Evolutionary conservation across 1,140 invertebrate genomes (phyloP).

Genomic region (Orius laevigatus): DNA sequence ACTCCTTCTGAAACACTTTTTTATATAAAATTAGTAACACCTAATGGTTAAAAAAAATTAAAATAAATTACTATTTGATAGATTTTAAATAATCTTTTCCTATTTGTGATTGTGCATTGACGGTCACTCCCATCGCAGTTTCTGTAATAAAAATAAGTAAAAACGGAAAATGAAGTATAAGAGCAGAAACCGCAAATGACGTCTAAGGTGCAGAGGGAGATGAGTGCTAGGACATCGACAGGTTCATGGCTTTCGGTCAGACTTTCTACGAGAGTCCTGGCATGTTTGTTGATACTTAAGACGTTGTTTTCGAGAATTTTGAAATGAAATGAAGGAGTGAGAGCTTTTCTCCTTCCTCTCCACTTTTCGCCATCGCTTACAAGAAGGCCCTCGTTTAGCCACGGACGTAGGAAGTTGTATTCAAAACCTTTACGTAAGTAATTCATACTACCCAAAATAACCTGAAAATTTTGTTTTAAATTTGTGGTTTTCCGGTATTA

Average conservation of each 20-base stretch:
- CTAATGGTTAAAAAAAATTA: constrained; percentile 40
- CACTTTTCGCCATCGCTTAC: constrained; percentile 5
- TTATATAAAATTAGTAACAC: constrained; percentile 33
- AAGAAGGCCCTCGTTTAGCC: constrained; percentile 10
- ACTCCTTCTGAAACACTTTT: constrained; percentile 24
- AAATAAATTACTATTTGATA: constrained; percentile 22
- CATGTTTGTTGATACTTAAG: background rate
- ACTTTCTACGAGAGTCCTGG: no score
- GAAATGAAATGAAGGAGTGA: background rate
- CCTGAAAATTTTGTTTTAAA: background rate
- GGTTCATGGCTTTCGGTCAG: background rate
- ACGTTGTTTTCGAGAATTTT: constrained; percentile 2
- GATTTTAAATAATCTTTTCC: no score
- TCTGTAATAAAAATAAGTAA: constrained; percentile 30
- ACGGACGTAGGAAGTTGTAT: background rate
- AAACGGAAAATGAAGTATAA: constrained; percentile 1
- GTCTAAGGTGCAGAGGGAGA: constrained; percentile 47
- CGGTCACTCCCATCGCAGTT: constrained; percentile 48
- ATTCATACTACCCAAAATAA: background rate
- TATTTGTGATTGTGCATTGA: constrained; percentile 37
- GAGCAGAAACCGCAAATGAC: constrained; percentile 51
- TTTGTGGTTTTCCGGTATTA: no score
- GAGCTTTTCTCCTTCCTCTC: background rate
- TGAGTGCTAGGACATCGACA: constrained; percentile 39
- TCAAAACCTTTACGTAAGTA: constrained; percentile 11